Percentiles rank a stretch among this genome's conserved stretches.
These are phyloP conservation scores for Pelosia muscerda DNA, from an alignment of 2,888 invertebrate genomes.

Conservation along the genomic window DNA sequence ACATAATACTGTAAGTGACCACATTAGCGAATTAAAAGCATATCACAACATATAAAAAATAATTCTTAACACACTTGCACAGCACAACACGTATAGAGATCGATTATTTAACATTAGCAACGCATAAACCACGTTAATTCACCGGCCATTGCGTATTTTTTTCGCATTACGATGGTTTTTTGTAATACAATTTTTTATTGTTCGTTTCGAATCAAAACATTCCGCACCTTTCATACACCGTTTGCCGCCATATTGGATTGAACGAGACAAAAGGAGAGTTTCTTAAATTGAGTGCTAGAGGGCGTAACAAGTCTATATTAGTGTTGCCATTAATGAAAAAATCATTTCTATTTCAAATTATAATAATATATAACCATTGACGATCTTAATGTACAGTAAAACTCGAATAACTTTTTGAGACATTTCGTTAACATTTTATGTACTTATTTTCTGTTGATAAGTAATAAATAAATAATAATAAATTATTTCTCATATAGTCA, in stretches of 20 bases:
- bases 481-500: constrained; percentile 29
- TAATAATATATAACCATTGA: too few species aligned
- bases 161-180: constrained; percentile 60
- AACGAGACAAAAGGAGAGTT: constrained; percentile 79
- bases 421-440: too few species aligned
- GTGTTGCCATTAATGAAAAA: constrained; percentile 62
- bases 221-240: constrained; percentile 83
- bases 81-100: constrained; percentile 64
- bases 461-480: too few species aligned
- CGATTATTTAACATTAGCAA: constrained; percentile 62
- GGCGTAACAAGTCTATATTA: constrained; percentile 46
- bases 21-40: constrained; percentile 73
- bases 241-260: constrained; percentile 86
- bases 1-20: constrained; percentile 74
- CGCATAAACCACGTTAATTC: constrained; percentile 63
- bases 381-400: too few species aligned
- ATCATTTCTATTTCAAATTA: not conserved
- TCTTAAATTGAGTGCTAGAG: constrained; percentile 59
- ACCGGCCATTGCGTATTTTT: constrained; percentile 71
- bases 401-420: too few species aligned
- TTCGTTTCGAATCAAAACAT: constrained; percentile 84
- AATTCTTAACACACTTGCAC: constrained; percentile 54
- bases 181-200: constrained; percentile 65
- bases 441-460: too few species aligned
- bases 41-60: constrained; percentile 48